Conservation (phyloP, 2,113 vertebrate species). For the Protobothrops flavoviridis region DNA sequence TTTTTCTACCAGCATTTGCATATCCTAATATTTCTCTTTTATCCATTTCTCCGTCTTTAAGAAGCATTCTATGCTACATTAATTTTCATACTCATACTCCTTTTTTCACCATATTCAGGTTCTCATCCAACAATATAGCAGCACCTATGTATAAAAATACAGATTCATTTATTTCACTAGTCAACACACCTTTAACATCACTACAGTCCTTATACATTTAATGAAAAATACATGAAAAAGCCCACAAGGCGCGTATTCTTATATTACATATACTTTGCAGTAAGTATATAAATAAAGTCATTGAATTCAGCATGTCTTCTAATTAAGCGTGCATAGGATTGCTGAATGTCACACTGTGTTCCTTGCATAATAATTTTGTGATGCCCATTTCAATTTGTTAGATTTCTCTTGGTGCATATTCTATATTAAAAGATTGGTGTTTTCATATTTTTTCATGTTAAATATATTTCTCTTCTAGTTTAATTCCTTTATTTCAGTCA, state of each 20-base stretch:
- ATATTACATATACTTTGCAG: neutral
- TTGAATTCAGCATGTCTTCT: neutral
- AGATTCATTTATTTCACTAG: neutral
- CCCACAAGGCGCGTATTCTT: neutral
- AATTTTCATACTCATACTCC: neutral
- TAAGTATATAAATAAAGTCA: neutral
- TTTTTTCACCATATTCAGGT: neutral
- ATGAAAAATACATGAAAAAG: neutral
- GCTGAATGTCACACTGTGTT: neutral
- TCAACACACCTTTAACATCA: neutral
- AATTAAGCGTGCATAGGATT: neutral
- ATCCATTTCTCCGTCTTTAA: neutral
- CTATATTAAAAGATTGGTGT: neutral
- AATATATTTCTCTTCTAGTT: conserved; percentile 82
- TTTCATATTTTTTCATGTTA: conserved; percentile 18
- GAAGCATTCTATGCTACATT: neutral
- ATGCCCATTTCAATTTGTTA: neutral
- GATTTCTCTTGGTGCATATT: neutral
- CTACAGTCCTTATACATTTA: neutral
- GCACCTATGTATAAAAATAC: neutral
- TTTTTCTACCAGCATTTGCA: neutral
- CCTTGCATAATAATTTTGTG: neutral
- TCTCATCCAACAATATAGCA: neutral
- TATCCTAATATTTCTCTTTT: neutral
- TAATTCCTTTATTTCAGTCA: conserved; percentile 95